phyloP scores from a whole-genome alignment of 2,113 vertebrate species.

The Scartelaos histophorus region DNA sequence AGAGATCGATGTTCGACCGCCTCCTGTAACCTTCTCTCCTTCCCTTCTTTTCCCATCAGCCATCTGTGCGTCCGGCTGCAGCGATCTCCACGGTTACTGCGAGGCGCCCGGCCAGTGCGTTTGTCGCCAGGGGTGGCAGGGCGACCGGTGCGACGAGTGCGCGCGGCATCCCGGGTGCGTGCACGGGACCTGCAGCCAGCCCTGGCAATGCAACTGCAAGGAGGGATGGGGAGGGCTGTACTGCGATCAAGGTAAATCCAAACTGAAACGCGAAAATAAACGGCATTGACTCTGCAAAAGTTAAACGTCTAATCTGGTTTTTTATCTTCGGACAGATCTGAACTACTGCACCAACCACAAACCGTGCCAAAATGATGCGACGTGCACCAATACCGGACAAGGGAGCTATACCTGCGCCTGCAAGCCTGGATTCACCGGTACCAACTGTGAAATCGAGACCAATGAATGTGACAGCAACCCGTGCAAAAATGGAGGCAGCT shows the following conservation, averaged over 20 bases:
- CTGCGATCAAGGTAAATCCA: constrained; percentile 76
- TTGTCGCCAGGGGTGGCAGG: constrained; percentile 85
- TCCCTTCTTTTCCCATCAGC: constrained; percentile 65
- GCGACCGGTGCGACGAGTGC: constrained; percentile 80
- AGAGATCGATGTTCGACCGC: not conserved
- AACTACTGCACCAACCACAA: constrained; percentile 87
- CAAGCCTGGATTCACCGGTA: constrained; percentile 74
- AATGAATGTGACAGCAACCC: constrained; percentile 88
- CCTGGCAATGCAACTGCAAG: constrained; percentile 82
- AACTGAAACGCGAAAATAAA: not conserved
- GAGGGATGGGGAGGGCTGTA: constrained; percentile 86
- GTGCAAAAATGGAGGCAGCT: constrained; percentile 89
- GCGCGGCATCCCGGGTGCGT: constrained; percentile 79
- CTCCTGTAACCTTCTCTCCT: constrained; percentile 7
- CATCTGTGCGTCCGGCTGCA: constrained; percentile 82
- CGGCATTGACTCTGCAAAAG: not conserved
- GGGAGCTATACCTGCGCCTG: constrained; percentile 85
- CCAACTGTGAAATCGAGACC: constrained; percentile 77
- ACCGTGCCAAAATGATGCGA: constrained; percentile 80
- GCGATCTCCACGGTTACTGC: constrained; percentile 78
- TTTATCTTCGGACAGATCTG: constrained; percentile 67
- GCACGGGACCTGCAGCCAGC: constrained; percentile 79
- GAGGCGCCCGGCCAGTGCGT: constrained; percentile 79
- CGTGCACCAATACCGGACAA: constrained; percentile 85
- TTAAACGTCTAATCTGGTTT: not conserved